Evolutionary conservation across 2,113 vertebrate species (phyloP).

Genomic region (Naja naja): DNA sequence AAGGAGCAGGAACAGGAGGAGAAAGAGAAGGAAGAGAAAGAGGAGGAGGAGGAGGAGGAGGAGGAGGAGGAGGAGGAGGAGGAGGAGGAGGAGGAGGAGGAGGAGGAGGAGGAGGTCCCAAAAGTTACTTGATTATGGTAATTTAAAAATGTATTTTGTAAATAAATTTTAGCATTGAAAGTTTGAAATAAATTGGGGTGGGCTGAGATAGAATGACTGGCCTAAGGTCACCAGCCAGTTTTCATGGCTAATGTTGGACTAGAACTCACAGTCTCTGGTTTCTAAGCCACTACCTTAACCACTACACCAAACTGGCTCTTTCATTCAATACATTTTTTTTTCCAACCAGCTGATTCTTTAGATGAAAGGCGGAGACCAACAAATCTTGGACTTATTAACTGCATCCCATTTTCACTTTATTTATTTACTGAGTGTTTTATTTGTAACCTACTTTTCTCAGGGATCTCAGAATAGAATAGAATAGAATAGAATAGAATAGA

Average conservation of each 20-base stretch:
- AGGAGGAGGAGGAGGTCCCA: rapidly evolving
- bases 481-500: background rate
- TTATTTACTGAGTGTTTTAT: background rate
- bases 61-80: background rate
- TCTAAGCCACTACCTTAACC: too few species aligned
- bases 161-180: background rate
- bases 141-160: background rate
- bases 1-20: too few species aligned
- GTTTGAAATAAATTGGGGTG: background rate
- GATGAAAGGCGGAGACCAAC: background rate
- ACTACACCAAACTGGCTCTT: background rate
- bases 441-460: background rate
- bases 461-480: background rate
- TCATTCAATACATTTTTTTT: background rate
- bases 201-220: background rate
- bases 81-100: background rate
- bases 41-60: rapidly evolving
- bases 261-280: too few species aligned
- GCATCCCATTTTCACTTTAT: background rate
- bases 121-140: background rate
- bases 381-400: background rate
- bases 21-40: background rate
- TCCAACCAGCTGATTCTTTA: background rate
- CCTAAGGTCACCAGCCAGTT: too few species aligned
- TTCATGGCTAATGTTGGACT: too few species aligned